Evolutionary conservation across 2,797 vertebrate genomes (phyloP).

Genomic region (Lutjanus campechanus): DNA sequence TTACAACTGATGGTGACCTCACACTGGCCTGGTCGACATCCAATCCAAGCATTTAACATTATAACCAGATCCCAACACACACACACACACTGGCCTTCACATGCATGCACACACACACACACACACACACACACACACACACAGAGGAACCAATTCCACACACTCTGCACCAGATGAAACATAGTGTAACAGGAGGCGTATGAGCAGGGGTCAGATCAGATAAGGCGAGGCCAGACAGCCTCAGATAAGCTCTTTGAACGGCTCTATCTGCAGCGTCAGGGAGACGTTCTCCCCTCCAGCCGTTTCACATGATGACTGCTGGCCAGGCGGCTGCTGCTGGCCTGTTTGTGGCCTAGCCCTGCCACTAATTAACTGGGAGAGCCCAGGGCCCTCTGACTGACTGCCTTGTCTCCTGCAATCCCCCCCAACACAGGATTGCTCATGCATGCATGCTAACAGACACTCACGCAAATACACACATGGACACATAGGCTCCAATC

Average conservation of each 20-base stretch:
- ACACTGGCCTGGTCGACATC: conserved; percentile 69
- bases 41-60: conserved; percentile 67
- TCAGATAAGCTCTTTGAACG: conserved; percentile 85
- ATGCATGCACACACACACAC: conserved; percentile 9
- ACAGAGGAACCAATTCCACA: conserved; percentile 35
- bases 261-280: conserved; percentile 82
- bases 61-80: conserved; percentile 61
- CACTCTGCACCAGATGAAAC: conserved; percentile 70
- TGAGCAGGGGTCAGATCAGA: conserved; percentile 84
- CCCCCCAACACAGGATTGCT: conserved; percentile 71
- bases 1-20: conserved; percentile 72
- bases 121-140: conserved; percentile 18
- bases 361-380: conserved; percentile 83
- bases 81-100: conserved; percentile 8
- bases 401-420: conserved; percentile 73
- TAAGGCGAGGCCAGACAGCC: conserved; percentile 79
- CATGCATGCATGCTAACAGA: conserved; percentile 79
- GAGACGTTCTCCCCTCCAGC: conserved; percentile 77
- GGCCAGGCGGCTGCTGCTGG: conserved; percentile 64
- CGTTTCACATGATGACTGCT: conserved; percentile 78
- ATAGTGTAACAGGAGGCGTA: conserved; percentile 75
- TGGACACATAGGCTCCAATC: conserved; percentile 61
- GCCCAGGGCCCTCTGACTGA: conserved; percentile 77
- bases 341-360: conserved; percentile 75
- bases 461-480: conserved; percentile 63